Evolutionary conservation across 2,113 vertebrate species (phyloP), one percentile per base, ranked within the genome.

Genomic region (Ardeotis arabs): DNA sequence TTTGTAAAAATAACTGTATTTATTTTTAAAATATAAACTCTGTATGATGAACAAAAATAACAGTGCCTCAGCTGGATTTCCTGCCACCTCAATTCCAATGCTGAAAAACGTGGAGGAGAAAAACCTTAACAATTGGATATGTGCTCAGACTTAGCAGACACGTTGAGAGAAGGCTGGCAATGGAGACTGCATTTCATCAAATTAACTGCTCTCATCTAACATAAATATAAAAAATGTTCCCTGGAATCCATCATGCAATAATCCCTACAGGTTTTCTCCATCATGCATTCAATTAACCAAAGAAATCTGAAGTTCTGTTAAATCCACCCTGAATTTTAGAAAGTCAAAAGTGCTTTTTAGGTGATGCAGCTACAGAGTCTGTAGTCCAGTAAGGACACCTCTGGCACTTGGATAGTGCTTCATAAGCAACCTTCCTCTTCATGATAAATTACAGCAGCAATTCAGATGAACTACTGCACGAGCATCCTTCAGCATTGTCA

Each of bases 1-100:
- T 93, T 62, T 90, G 33, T 91, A 97, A 98, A 98, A 97, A 81
- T 94, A 93, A 93, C 89, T 97, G 83, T 91, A 96, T 96, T 94
- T 89, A 59, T 92, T 97, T 97, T 95, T 81, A 87, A 93, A 95
- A 96, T 81, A 97, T 60, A 82, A 83, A 87, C 66, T 79, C n/a
- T 39, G 41, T 69, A 79, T 9, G 14, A 84, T 41, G 73, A 96
- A 96, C 59, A 95, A 88, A 94, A 96, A 70, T 87, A 96, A 95
- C 94, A 93, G 87, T 52, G 63, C 68, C 37, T 85, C 41, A 22
- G 63, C 49, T 94, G 75, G 23, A 90, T 93, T 92, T 84, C 93
- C 93, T 96, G 58, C 60, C 83, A 77, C 11, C 47, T 47, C 84
- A 77, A 52, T 58, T 81, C 53, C 35, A 55, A 7, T 12, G 41